Percentiles rank a stretch among this genome's conserved stretches.
Evolutionary conservation across 2,797 vertebrate genomes (phyloP).

Genomic region (Neopelma chrysocephalum): DNA sequence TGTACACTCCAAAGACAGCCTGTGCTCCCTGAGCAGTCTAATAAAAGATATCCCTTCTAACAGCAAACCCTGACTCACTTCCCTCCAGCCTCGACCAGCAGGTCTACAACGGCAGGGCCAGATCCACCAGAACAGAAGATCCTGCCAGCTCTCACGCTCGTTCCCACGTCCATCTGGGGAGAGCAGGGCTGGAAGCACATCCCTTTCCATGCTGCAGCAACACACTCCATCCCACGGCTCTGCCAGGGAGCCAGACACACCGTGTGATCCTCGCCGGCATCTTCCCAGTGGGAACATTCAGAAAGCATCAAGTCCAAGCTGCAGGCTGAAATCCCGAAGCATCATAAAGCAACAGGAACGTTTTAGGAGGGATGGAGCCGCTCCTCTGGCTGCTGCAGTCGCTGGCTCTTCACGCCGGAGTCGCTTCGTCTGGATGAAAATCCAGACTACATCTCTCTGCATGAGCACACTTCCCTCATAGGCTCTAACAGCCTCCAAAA

Average conservation of each 20-base stretch:
- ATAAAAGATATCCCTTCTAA: conserved; percentile 50
- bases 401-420: fast-evolving
- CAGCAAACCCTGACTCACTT: conserved; percentile 61
- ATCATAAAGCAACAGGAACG: fast-evolving
- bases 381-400: background rate
- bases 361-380: background rate
- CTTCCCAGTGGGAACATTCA: background rate
- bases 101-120: background rate
- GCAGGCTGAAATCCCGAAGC: fast-evolving
- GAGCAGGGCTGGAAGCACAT: background rate
- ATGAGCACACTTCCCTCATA: background rate
- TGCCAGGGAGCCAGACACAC: background rate
- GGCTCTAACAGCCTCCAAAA: background rate
- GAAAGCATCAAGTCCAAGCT: background rate
- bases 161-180: background rate
- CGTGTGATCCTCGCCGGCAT: fast-evolving
- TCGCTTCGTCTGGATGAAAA: background rate
- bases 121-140: background rate
- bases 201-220: background rate
- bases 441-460: background rate
- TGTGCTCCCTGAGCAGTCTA: background rate
- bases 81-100: conserved; percentile 12
- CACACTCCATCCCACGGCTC: background rate
- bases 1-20: background rate
- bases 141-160: background rate